Evolutionary conservation across 2,888 invertebrate species (phyloP).

Genomic region (Eristalis pertinax): DNA sequence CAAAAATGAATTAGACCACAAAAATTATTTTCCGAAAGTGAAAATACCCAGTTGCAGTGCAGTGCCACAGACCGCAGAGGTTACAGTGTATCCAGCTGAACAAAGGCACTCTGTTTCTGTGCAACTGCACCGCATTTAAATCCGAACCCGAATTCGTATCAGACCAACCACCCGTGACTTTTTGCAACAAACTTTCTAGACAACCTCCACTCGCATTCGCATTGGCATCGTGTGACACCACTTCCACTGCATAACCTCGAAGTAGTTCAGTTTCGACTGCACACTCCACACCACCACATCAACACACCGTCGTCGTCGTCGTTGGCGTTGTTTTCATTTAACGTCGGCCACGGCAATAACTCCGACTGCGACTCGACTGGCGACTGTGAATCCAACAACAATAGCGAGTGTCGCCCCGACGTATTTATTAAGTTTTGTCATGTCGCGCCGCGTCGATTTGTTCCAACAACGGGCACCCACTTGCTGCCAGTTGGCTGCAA

Average conservation of each 20-base stretch:
- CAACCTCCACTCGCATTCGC: constrained; percentile 39
- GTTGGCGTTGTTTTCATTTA: background rate
- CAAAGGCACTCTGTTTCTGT: constrained; percentile 29
- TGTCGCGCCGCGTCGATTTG: constrained; percentile 59
- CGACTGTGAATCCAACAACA: constrained; percentile 4
- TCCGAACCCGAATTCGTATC: constrained; percentile 3
- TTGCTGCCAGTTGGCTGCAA: constrained; percentile 71
- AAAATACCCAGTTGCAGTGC: background rate
- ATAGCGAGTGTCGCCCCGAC: constrained; percentile 42
- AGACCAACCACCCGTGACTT: constrained; percentile 59
- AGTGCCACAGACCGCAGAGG: constrained; percentile 17
- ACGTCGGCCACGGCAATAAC: constrained; percentile 17
- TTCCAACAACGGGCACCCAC: constrained; percentile 64
- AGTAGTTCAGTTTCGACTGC: constrained; percentile 29
- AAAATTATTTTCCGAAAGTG: constrained; percentile 4
- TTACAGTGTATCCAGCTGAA: constrained; percentile 15
- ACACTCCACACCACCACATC: background rate
- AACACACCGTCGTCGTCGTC: background rate
- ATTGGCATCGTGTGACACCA: constrained; percentile 47
- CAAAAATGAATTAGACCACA: background rate
- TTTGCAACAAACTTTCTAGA: constrained; percentile 67
- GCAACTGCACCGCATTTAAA: constrained; percentile 11
- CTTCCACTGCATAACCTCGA: constrained; percentile 52
- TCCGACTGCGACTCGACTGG: background rate
- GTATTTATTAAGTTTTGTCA: constrained; percentile 71